Evolutionary conservation across 2,113 vertebrate species (phyloP), one percentile per base, ranked within the genome.

Genomic region (Oreochromis niloticus): DNA sequence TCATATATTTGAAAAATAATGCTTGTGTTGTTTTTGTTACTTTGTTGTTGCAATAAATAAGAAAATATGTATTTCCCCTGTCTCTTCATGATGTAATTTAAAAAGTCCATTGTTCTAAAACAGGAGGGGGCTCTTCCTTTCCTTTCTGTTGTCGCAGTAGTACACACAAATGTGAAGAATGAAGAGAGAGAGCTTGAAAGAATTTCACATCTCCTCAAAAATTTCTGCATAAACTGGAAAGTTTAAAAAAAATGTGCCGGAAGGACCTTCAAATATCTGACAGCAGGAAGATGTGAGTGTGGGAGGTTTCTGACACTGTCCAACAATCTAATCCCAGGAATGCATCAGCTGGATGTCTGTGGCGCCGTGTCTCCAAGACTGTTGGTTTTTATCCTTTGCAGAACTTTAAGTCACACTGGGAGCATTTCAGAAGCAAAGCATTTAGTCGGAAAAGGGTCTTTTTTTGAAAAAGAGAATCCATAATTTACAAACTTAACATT

Each of bases 81-180:
- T 43, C 4, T 24, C 66, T 46, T 1, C 66, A 0, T 4, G 0
- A 46, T 41, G 63, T 12, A 68, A 4, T 0, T 41, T 13, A 24
- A 71, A 71, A 71, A 27, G 12, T 14, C n/a, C 7, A 3, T 71
- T 24, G 66, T 27, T 43, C 66, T 46, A 71, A 16, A 43, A 71
- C 11, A 22, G n/a, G 66, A 71, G 39, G 39, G 36, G 22, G 24
- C 24, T 24, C 24, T 24, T 24, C 24, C 24, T 24, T 73, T 16
- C 39, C 8, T 46, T 73, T 24, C 39, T 73, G 39, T 43, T 71
- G 39, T 46, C 9, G 8, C 2, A 16, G 39, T 46, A 46, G 66
- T 46, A 0, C 43, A 22, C 0, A 46, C 66, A 73, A 43, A 46
- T 75, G 24, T 48, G 41, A 73, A 16, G 41, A 73, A 46, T 46